phyloP scores from a whole-genome alignment of 2,888 invertebrate genomes.

The Himalopsyche kuldschensis region DNA sequence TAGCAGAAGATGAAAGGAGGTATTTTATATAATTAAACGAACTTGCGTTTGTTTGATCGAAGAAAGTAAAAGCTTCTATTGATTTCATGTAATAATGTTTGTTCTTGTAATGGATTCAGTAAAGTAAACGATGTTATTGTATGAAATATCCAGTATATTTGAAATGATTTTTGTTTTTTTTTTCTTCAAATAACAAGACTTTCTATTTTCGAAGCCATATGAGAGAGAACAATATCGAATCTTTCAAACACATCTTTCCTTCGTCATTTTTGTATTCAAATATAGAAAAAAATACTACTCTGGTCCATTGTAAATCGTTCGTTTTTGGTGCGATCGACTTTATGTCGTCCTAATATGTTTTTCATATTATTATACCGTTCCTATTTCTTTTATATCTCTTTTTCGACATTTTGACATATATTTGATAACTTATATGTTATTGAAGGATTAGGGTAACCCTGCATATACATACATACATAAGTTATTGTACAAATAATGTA shows the following conservation, averaged over 20 bases:
- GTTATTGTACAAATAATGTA: background rate
- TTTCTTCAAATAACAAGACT: too few species aligned
- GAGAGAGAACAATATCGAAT: background rate
- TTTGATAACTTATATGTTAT: conserved; percentile 1
- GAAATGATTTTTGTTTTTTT: background rate
- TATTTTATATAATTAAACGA: background rate
- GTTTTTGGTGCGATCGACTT: background rate
- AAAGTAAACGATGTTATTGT: background rate
- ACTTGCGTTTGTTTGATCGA: background rate
- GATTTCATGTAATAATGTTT: background rate
- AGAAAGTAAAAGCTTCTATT: background rate
- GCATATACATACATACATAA: background rate
- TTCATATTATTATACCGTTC: background rate
- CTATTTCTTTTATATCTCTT: background rate
- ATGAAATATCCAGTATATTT: background rate
- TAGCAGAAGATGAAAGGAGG: background rate
- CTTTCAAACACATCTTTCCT: background rate
- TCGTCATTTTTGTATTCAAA: background rate
- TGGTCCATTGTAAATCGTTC: background rate
- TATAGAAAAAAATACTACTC: background rate
- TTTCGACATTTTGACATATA: conserved; percentile 19
- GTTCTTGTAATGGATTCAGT: background rate
- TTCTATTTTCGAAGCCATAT: background rate
- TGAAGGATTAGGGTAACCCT: background rate
- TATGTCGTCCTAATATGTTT: background rate